Conservation (phyloP, 2,888 invertebrate genomes). For the Dynastes grantii region DNA sequence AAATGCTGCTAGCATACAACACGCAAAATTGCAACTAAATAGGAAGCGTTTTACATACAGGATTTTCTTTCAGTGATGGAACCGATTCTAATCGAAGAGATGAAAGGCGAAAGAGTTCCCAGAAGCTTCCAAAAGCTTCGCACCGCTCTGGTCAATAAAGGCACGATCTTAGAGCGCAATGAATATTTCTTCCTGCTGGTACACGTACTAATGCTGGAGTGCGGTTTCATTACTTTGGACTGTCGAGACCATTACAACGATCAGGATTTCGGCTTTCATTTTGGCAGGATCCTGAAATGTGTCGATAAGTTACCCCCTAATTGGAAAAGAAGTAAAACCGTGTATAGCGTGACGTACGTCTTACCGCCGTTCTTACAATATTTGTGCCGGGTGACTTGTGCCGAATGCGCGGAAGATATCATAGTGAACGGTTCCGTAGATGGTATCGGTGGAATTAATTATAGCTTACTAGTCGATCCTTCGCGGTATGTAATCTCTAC, state of each 20-base stretch:
- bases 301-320: constrained; percentile 59
- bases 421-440: constrained; percentile 64
- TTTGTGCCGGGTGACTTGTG: constrained; percentile 62
- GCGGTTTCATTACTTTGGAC: constrained; percentile 65
- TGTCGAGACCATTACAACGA: constrained; percentile 54
- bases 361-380: constrained; percentile 59
- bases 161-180: constrained; percentile 51
- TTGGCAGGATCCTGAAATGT: constrained; percentile 59
- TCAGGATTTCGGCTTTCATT: constrained; percentile 61
- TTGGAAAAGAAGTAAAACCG: constrained; percentile 59
- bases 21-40: constrained; percentile 1
- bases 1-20: constrained; percentile 2
- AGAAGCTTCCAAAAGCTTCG: constrained; percentile 62
- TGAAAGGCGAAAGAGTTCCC: constrained; percentile 61
- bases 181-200: constrained; percentile 66
- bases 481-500: constrained; percentile 60
- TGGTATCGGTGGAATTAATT: constrained; percentile 56
- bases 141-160: constrained; percentile 47
- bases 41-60: constrained; percentile 25
- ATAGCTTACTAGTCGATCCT: constrained; percentile 63
- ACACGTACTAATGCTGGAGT: constrained; percentile 67
- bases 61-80: constrained; percentile 63
- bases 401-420: constrained; percentile 62
- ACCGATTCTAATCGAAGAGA: constrained; percentile 65
- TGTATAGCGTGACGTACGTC: constrained; percentile 61